Evolutionary conservation across 2,797 vertebrate species (phyloP), one percentile per base, ranked within the genome.

Genomic region (Characodon lateralis): DNA sequence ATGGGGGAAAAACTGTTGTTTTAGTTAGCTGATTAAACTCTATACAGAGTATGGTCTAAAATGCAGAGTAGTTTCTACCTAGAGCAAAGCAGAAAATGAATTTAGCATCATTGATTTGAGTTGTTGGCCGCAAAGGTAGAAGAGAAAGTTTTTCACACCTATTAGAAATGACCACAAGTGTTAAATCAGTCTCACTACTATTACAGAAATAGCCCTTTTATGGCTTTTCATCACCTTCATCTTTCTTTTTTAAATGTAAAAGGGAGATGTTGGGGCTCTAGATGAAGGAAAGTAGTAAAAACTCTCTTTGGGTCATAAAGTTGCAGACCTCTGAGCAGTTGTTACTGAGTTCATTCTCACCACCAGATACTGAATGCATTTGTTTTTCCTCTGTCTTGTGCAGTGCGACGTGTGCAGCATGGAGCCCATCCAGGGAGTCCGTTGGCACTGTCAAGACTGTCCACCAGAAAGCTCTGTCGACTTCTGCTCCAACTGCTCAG

Each of bases 401-500:
- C 90, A 99, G 98, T 99, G 98, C 79, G 98, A 99, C 73, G 93
- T 96, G 89, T 99, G 98, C 80, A 97, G 97, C 63, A 92, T 94
- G 74, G 97, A 99, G 76, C 98, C 98, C 20, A 99, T 99, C 92
- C 97, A 97, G 91, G 98, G 98, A 0, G 93, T 97, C 73, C 95
- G 98, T 88, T 99, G 98, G 98, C 98, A 99, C 90, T 99, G 98
- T 91, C 97, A 97, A 86, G 98, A 99, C 53, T 99, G 98, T 90
- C 97, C 98, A 12, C 96, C 86, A 35, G 96, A 97, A 80, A 96
- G 95, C 94, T 95, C 97, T 2, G 94, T 98, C 53, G 98, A 99
- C 94, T 98, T 99, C 94, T 99, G 98, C 91, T 97, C 97, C 86
- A 96, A 96, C 88, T 99, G 98, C 92, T 98, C 97, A 2, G 97